Evolutionary conservation across 2,797 vertebrate species (phyloP).

Genomic region (Urophycis tenuis): DNA sequence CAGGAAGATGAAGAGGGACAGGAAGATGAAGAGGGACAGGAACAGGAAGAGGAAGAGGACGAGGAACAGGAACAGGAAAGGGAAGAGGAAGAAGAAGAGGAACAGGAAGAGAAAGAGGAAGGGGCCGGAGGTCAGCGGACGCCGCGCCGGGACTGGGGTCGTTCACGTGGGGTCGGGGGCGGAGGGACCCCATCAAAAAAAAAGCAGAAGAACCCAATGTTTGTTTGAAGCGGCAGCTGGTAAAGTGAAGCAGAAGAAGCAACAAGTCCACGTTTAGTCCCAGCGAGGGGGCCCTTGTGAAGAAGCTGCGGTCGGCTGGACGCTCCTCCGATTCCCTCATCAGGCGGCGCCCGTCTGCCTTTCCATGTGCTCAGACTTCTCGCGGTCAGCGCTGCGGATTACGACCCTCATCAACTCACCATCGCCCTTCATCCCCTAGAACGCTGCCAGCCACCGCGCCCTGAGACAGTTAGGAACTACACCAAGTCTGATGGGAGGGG

Average conservation of each 20-base stretch:
- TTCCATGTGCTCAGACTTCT: constrained; percentile 1
- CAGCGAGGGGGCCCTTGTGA: constrained; percentile 29
- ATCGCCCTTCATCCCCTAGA: not conserved
- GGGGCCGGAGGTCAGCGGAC: not conserved
- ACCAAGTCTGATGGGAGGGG: not conserved
- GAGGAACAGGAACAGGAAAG: too few relatives aligned
- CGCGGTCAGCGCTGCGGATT: constrained; percentile 24
- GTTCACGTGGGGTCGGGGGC: too few relatives aligned
- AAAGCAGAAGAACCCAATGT: not conserved
- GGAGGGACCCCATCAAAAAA: constrained; percentile 8
- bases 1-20: too few relatives aligned
- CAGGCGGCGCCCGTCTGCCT: constrained; percentile 16
- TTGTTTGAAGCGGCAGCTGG: constrained; percentile 34
- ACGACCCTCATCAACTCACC: constrained; percentile 19
- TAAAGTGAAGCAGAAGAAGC: constrained; percentile 29
- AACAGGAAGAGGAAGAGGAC: too few relatives aligned
- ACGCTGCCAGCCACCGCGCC: not conserved
- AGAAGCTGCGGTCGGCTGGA: constrained; percentile 43
- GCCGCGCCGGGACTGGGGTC: too few relatives aligned
- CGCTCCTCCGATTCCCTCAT: constrained; percentile 13
- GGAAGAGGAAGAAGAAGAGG: too few relatives aligned
- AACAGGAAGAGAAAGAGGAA: too few relatives aligned
- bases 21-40: too few relatives aligned
- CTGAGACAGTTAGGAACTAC: not conserved
- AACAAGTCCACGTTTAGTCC: constrained; percentile 32